Percentiles rank a stretch among this genome's conserved stretches.
Conservation (phyloP, 2,888 invertebrate species). For the Lapara coniferarum region DNA sequence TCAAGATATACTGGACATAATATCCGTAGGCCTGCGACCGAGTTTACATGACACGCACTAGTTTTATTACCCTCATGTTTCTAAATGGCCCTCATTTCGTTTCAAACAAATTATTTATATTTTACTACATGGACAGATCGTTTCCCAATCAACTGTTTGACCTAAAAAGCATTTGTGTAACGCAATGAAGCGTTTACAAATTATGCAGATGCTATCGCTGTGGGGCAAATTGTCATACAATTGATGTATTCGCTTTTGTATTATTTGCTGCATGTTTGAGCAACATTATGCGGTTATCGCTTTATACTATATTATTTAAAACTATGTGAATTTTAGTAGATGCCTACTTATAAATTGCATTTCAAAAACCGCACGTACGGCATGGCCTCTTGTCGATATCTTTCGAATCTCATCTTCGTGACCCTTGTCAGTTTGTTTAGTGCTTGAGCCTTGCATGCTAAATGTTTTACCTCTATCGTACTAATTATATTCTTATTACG, state of each 20-base stretch:
- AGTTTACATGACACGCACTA: constrained; percentile 80
- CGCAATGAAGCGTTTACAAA: constrained; percentile 76
- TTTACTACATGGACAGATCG: constrained; percentile 80
- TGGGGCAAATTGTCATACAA: constrained; percentile 56
- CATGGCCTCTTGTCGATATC: background rate
- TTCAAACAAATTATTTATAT: constrained; percentile 82
- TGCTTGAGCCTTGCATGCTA: background rate
- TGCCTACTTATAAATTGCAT: background rate
- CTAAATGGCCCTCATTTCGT: constrained; percentile 82
- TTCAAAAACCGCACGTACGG: background rate
- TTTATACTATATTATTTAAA: background rate
- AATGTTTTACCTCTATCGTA: constrained; percentile 3
- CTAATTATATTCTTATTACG: background rate
- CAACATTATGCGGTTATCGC: background rate
- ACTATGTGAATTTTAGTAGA: too few relatives aligned
- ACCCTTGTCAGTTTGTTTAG: background rate
- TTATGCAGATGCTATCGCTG: constrained; percentile 68
- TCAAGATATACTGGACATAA: constrained; percentile 56
- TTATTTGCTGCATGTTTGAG: constrained; percentile 14
- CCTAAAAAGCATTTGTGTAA: constrained; percentile 79
- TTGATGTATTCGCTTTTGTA: constrained; percentile 29
- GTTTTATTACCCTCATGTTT: constrained; percentile 84
- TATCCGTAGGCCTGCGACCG: constrained; percentile 70
- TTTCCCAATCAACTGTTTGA: constrained; percentile 80
- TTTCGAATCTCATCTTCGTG: background rate